Evolutionary conservation across 2,888 invertebrate species (phyloP).

Genomic region (Drosophila histrio): DNA sequence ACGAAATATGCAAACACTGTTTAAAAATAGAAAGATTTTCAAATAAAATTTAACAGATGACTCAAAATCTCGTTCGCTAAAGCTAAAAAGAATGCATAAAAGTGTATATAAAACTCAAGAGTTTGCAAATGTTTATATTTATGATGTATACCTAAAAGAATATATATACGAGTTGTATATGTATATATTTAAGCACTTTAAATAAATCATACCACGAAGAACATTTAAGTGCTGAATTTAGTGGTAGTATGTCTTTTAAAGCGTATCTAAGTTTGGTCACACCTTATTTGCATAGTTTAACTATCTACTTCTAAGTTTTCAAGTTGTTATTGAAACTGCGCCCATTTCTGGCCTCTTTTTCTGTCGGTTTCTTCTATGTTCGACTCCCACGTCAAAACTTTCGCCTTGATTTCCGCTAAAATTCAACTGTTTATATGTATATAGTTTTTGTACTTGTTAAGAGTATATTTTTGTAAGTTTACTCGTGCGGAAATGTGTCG

Average conservation of each 20-base stretch:
- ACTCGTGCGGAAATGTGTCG: slow-evolving; percentile 48
- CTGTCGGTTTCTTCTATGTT: slow-evolving; percentile 23
- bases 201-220: slow-evolving; percentile 2
- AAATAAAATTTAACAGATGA: slow-evolving; percentile 28
- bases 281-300: slow-evolving; percentile 10
- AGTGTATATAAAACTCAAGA: slow-evolving; percentile 19
- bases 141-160: background rate
- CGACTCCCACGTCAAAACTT: slow-evolving; percentile 56
- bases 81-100: slow-evolving; percentile 34
- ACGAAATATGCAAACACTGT: slow-evolving; percentile 22
- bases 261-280: background rate
- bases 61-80: slow-evolving; percentile 29
- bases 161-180: background rate
- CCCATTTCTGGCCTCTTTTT: slow-evolving; percentile 35
- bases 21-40: slow-evolving; percentile 37
- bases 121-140: slow-evolving; percentile 12
- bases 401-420: slow-evolving; percentile 62
- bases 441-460: slow-evolving; percentile 19
- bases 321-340: slow-evolving; percentile 38
- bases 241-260: background rate
- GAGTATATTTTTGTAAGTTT: slow-evolving; percentile 14
- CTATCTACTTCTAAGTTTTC: background rate
- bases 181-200: background rate
- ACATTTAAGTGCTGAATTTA: background rate
- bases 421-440: slow-evolving; percentile 12